Evolutionary conservation across 2,113 vertebrate species (phyloP).

Genomic region (Antennarius striatus): DNA sequence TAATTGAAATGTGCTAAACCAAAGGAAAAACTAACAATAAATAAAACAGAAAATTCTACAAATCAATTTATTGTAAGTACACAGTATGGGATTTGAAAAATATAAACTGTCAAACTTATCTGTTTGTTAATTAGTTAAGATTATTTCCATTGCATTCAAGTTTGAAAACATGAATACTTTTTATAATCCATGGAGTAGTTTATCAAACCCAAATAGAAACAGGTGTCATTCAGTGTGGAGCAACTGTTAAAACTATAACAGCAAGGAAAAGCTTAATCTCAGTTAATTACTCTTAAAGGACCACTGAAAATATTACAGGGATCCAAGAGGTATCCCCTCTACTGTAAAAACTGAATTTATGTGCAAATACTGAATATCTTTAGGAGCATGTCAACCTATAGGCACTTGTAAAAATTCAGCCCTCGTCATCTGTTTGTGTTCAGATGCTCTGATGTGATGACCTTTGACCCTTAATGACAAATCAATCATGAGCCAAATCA

Average conservation of each 20-base stretch:
- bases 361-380: constrained; percentile 5
- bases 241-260: constrained; percentile 11
- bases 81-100: constrained; percentile 47
- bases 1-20: not conserved
- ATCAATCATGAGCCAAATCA: constrained; percentile 5
- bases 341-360: not conserved
- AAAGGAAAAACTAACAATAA: not conserved
- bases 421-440: constrained; percentile 10
- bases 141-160: constrained; percentile 5
- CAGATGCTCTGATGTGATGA: constrained; percentile 2
- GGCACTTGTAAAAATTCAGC: constrained; percentile 13
- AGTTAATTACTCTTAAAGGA: constrained; percentile 8
- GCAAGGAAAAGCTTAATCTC: constrained; percentile 17
- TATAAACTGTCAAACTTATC: constrained; percentile 22
- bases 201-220: constrained; percentile 25
- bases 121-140: constrained; percentile 37
- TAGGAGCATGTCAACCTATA: constrained; percentile 10
- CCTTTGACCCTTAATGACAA: not conserved
- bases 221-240: constrained; percentile 17
- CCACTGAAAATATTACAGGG: not conserved
- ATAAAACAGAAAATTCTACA: constrained; percentile 45
- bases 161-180: constrained; percentile 8
- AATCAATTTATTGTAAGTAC: constrained; percentile 67
- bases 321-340: not conserved
- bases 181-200: constrained; percentile 11